A percentile compares a stretch with the other conserved stretches of the same genome.
phyloP scores from a whole-genome alignment of 2,113 vertebrate species.

The Tragelaphus imberbis region DNA sequence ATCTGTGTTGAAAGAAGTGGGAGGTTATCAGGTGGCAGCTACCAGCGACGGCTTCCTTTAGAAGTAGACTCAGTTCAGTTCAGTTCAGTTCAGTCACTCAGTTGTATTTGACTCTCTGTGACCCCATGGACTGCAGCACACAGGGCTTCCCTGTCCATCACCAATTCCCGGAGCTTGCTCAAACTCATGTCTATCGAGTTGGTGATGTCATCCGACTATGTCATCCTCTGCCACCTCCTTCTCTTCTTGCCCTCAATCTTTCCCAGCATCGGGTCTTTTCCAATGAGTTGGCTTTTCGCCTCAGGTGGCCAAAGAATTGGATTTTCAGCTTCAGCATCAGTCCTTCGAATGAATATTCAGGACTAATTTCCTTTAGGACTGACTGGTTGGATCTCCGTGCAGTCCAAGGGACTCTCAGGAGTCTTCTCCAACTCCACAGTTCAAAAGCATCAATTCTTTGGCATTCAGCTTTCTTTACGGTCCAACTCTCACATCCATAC shows the following conservation, averaged over 20 bases:
- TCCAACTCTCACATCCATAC: not conserved
- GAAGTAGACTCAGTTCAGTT: slow-evolving; percentile 51
- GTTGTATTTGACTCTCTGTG: not conserved
- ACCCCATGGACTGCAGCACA: not conserved
- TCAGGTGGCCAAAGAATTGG: not conserved
- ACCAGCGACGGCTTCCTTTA: not conserved
- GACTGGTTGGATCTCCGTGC: not conserved
- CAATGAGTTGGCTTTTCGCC: not conserved
- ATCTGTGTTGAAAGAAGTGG: not conserved
- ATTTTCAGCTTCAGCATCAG: not conserved
- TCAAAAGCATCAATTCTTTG: not conserved
- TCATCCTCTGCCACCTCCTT: not conserved
- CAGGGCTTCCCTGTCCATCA: not conserved
- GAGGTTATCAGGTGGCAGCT: not conserved
- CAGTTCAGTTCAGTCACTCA: not conserved
- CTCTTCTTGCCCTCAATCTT: not conserved
- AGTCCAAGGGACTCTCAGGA: not conserved
- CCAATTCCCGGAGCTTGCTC: not conserved
- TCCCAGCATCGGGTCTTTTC: not conserved
- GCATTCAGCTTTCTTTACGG: not conserved
- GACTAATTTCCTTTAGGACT: not conserved
- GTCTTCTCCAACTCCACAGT: not conserved
- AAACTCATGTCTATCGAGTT: not conserved
- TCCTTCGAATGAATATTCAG: not conserved
- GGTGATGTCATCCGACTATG: not conserved